These are phyloP conservation scores for Tortricodes alternella DNA, from an alignment of 2,888 invertebrate genomes.

Conservation along the genomic window DNA sequence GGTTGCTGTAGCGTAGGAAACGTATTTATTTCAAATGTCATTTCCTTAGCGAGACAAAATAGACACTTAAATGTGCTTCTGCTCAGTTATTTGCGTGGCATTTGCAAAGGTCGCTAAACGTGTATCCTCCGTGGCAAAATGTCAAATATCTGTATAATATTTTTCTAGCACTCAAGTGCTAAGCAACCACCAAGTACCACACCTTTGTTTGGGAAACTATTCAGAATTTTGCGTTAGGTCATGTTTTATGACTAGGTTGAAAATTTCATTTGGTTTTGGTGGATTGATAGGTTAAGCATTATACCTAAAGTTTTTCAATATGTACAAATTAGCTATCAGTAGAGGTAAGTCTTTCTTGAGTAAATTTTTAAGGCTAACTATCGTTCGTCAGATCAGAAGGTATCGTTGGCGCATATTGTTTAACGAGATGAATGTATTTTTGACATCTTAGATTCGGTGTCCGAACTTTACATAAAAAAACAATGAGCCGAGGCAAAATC, in stretches of 20 bases:
- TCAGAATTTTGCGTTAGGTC: constrained; percentile 21
- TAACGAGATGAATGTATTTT: too few relatives aligned
- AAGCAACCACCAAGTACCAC: constrained; percentile 33
- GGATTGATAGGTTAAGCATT: not conserved
- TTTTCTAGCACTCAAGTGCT: constrained; percentile 44
- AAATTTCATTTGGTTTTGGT: too few relatives aligned
- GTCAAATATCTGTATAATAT: constrained; percentile 44
- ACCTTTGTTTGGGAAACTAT: constrained; percentile 39
- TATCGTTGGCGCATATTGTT: too few relatives aligned
- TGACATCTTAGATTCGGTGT: too few relatives aligned
- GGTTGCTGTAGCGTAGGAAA: not conserved
- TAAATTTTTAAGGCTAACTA: too few relatives aligned
- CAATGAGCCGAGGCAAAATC: too few relatives aligned
- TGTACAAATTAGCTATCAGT: too few relatives aligned
- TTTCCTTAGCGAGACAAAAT: constrained; percentile 14
- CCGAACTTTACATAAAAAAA: too few relatives aligned
- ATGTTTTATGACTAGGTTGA: constrained; percentile 28
- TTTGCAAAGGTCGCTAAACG: constrained; percentile 41
- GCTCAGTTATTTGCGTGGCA: constrained; percentile 17
- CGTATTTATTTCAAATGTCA: not conserved
- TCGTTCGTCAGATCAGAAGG: too few relatives aligned
- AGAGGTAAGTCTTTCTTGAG: too few relatives aligned
- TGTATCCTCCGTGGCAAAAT: constrained; percentile 36
- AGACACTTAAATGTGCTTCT: constrained; percentile 4
- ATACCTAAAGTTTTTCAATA: not conserved